Conservation (phyloP, 1,140 invertebrate genomes). For the Calycopis cecrops region DNA sequence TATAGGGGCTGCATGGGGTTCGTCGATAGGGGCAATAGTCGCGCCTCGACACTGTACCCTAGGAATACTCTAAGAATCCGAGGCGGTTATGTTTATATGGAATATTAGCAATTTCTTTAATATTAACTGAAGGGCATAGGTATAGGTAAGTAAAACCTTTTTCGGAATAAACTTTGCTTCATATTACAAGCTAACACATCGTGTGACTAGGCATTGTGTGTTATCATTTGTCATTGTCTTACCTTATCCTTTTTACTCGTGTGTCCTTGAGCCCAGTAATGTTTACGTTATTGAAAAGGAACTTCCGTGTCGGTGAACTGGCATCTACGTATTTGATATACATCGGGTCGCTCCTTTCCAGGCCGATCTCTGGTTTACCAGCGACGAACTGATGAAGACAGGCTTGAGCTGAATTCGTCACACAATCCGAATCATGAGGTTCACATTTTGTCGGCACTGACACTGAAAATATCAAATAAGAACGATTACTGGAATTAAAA, state of each 20-base stretch:
- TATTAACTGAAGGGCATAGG: too few relatives aligned
- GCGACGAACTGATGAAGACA: not conserved
- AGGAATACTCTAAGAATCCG: too few relatives aligned
- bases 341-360: not conserved
- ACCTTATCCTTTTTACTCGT: not conserved
- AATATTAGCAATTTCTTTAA: too few relatives aligned
- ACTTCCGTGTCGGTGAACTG: not conserved
- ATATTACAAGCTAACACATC: too few relatives aligned
- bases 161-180: too few relatives aligned
- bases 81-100: too few relatives aligned
- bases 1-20: too few relatives aligned
- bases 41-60: too few relatives aligned
- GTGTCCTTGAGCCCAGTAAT: not conserved
- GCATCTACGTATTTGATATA: not conserved
- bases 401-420: not conserved
- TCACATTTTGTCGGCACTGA: not conserved
- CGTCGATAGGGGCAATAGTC: too few relatives aligned
- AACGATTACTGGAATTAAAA: too few relatives aligned
- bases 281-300: not conserved
- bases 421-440: not conserved
- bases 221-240: not conserved
- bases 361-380: not conserved
- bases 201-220: too few relatives aligned
- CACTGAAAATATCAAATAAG: not conserved
- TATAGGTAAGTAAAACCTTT: too few relatives aligned